Conservation (phyloP, 2,888 invertebrate species). For the Drosophila siamana region DNA sequence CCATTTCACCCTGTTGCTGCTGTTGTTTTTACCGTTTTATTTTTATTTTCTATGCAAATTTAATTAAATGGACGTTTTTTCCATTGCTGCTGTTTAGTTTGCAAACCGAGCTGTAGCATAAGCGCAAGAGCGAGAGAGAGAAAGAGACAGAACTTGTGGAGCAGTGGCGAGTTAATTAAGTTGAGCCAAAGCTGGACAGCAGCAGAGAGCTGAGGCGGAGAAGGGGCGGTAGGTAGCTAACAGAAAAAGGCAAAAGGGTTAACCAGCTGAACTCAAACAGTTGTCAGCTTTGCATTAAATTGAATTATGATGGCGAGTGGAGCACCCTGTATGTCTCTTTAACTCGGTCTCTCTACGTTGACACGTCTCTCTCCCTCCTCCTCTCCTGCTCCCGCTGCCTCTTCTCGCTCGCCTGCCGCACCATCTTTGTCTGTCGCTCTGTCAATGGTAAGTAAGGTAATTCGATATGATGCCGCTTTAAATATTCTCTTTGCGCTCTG, state of each 20-base stretch:
- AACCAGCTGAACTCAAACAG: constrained; percentile 30
- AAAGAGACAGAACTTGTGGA: neutral
- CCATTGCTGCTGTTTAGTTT: constrained; percentile 61
- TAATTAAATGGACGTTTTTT: constrained; percentile 68
- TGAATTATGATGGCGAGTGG: constrained; percentile 20
- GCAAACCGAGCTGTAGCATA: constrained; percentile 47
- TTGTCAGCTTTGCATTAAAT: constrained; percentile 24
- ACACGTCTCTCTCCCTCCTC: neutral
- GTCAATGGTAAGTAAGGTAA: constrained; percentile 70
- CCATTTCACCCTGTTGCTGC: constrained; percentile 10
- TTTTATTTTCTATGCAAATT: constrained; percentile 66
- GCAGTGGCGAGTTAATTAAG: constrained; percentile 66
- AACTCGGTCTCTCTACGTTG: neutral
- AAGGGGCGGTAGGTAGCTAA: constrained; percentile 19
- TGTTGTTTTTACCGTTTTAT: constrained; percentile 33
- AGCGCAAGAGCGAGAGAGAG: constrained; percentile 5
- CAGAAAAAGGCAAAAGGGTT: constrained; percentile 31
- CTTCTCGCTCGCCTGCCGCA: no score
- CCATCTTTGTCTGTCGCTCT: constrained; percentile 22
- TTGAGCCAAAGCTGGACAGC: constrained; percentile 40
- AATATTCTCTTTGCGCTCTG: constrained; percentile 65
- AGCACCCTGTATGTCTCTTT: neutral
- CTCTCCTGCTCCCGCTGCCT: neutral
- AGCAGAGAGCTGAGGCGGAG: constrained; percentile 22
- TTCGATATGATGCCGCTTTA: constrained; percentile 72